Evolutionary conservation across 37 sponge, comb jelly and placozoan species (phyloP).

Genomic region (Beroe ovata): DNA sequence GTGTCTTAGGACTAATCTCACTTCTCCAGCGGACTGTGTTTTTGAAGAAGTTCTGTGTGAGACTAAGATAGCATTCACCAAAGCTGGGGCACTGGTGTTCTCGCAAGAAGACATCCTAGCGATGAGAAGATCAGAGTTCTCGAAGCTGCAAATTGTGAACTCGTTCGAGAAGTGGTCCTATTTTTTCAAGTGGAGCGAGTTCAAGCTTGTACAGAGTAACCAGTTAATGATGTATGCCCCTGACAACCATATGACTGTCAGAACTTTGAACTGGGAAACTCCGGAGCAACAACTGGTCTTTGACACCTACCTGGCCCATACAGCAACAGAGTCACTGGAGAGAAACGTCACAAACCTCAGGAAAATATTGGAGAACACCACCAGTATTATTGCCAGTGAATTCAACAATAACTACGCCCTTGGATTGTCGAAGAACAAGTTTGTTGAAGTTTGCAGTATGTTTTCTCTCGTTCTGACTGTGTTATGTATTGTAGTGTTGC

Average conservation of each 20-base stretch:
- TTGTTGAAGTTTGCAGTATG: not conserved
- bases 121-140: not conserved
- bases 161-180: not conserved
- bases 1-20: not conserved
- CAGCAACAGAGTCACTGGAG: not conserved
- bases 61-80: constrained; percentile 19
- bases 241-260: not conserved
- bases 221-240: not conserved
- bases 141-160: not conserved
- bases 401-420: not conserved
- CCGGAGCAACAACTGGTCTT: not conserved
- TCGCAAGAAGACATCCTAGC: not conserved
- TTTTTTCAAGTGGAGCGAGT: constrained; percentile 4
- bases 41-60: not conserved
- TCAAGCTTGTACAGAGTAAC: constrained; percentile 9
- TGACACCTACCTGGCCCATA: not conserved
- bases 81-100: constrained; percentile 18
- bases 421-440: not conserved
- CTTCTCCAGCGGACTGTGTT: not conserved
- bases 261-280: not conserved
- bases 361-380: not conserved
- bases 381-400: not conserved
- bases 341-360: not conserved
- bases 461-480: not conserved
- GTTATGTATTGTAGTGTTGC: not conserved